Evolutionary conservation across 2,797 vertebrate species (phyloP).

Genomic region (Dicrostonyx torquatus): DNA sequence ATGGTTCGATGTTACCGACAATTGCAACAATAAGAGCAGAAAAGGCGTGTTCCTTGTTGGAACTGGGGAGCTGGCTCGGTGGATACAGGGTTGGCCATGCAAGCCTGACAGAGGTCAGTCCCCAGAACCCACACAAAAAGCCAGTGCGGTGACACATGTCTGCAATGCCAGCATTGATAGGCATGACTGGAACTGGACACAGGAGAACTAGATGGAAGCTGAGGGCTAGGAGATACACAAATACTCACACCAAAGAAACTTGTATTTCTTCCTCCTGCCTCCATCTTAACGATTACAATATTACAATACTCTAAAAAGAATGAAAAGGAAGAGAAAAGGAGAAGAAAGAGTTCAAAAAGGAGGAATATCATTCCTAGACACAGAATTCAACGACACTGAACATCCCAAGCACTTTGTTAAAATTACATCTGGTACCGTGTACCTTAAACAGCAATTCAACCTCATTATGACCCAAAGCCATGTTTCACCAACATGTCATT

Average conservation of each 20-base stretch:
- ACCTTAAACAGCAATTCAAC: background rate
- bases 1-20: background rate
- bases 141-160: too few species aligned
- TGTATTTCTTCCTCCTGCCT: background rate
- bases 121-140: background rate
- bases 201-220: background rate
- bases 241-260: background rate
- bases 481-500: background rate
- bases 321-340: background rate
- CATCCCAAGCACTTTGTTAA: background rate
- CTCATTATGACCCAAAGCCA: conserved; percentile 16
- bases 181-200: background rate
- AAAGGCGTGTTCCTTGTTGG: background rate
- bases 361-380: background rate
- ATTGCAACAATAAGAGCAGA: background rate
- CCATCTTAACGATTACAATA: background rate
- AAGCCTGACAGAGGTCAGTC: background rate
- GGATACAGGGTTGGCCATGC: too few species aligned
- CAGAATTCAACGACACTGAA: background rate
- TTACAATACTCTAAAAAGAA: background rate
- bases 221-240: background rate
- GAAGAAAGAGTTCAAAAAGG: background rate
- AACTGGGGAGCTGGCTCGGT: background rate
- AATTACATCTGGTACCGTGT: background rate
- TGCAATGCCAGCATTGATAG: background rate